phyloP scores from a whole-genome alignment of 2,888 invertebrate species.

The Cheilosia soror region DNA sequence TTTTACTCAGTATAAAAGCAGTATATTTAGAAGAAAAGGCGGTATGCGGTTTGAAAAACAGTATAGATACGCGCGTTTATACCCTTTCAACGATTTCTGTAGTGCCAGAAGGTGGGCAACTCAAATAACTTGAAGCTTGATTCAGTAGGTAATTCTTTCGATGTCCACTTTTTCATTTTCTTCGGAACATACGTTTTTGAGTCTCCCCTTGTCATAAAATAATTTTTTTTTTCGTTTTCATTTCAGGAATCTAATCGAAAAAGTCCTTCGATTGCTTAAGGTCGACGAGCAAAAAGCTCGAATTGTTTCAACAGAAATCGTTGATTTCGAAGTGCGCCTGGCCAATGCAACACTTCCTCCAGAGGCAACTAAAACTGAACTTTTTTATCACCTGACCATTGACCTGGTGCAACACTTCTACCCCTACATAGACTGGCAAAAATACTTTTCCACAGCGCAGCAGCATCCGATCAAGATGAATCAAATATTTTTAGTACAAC shows the following conservation, averaged over 20 bases:
- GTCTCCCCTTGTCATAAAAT: too few species aligned
- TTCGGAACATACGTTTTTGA: too few species aligned
- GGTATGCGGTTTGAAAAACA: too few species aligned
- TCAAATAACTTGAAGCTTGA: too few species aligned
- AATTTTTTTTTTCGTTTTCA: neutral
- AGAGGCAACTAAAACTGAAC: conserved; percentile 40
- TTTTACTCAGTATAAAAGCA: too few species aligned
- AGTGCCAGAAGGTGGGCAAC: too few species aligned
- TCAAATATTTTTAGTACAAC: conserved; percentile 84
- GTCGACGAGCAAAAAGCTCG: conserved; percentile 50
- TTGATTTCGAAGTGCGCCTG: conserved; percentile 75
- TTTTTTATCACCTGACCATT: conserved; percentile 52
- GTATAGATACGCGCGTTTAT: too few species aligned
- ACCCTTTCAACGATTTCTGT: too few species aligned
- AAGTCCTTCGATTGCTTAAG: conserved; percentile 56
- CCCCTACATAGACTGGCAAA: conserved; percentile 68
- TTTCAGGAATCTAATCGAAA: conserved; percentile 81
- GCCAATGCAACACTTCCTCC: conserved; percentile 72
- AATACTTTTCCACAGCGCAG: conserved; percentile 62
- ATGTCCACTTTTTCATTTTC: too few species aligned
- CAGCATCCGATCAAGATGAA: conserved; percentile 1
- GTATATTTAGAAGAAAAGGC: too few species aligned
- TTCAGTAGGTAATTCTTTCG: too few species aligned
- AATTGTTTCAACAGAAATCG: conserved; percentile 71
- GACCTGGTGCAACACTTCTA: conserved; percentile 34